Evolutionary conservation across 2,113 vertebrate species (phyloP).

Genomic region (Plecturocebus donacophilus): DNA sequence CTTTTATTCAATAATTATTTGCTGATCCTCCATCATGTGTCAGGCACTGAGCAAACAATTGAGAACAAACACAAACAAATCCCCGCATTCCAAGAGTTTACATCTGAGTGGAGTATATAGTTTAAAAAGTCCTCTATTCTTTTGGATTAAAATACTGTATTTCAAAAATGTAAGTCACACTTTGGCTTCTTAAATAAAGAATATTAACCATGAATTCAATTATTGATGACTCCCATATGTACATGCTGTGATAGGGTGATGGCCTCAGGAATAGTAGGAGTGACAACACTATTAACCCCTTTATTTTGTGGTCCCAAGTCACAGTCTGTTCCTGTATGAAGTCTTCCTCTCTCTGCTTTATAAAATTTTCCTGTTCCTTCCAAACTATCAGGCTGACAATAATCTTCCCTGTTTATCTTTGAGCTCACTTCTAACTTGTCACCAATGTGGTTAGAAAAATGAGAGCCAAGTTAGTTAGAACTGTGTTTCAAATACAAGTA

Average conservation of each 20-base stretch:
- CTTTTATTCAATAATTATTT: slow-evolving; percentile 27
- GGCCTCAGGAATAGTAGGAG: background rate
- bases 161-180: background rate
- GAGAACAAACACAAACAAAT: slow-evolving; percentile 31
- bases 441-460: background rate
- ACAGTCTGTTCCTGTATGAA: background rate
- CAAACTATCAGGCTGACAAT: background rate
- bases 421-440: slow-evolving; percentile 24
- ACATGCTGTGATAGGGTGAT: background rate
- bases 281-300: background rate
- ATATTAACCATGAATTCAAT: slow-evolving; percentile 4
- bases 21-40: background rate
- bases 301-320: background rate
- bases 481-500: slow-evolving; percentile 31
- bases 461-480: slow-evolving; percentile 23
- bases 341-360: background rate
- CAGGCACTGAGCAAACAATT: background rate
- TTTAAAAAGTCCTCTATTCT: background rate
- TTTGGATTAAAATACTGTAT: background rate
- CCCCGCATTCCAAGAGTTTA: background rate
- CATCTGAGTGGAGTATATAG: background rate
- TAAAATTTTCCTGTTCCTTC: slow-evolving; percentile 19
- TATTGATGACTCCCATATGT: background rate
- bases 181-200: slow-evolving; percentile 1
- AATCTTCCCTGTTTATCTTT: slow-evolving; percentile 30